Conservation (phyloP, 2,888 invertebrate genomes). For the Spisula subtruncata region DNA sequence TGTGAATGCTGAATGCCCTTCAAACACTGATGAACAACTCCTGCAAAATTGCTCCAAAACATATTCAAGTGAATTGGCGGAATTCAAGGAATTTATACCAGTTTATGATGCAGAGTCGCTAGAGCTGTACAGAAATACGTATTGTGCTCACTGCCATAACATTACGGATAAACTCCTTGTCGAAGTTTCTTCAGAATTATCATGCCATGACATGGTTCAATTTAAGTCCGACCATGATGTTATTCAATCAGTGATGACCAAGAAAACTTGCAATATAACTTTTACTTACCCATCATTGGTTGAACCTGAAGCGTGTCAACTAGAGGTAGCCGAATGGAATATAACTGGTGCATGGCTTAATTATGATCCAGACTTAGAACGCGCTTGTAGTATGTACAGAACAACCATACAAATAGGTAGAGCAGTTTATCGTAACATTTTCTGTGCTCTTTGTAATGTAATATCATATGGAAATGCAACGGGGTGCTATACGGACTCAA, state of each 20-base stretch:
- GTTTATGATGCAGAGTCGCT: neutral
- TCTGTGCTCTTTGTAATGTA: conserved; percentile 48
- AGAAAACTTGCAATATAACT: neutral
- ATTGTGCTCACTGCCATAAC: conserved; percentile 46
- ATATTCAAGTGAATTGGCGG: neutral
- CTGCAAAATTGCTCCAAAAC: neutral
- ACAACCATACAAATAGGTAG: neutral
- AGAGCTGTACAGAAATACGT: conserved; percentile 40
- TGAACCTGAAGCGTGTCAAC: neutral
- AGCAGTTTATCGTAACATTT: conserved; percentile 19
- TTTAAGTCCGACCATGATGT: neutral
- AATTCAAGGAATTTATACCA: conserved; percentile 35
- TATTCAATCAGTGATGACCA: neutral
- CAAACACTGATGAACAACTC: neutral
- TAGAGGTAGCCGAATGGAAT: neutral
- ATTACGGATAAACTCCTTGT: neutral
- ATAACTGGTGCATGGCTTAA: conserved; percentile 32
- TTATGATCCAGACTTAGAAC: conserved; percentile 3
- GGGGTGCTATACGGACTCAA: neutral
- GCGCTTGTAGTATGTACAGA: conserved; percentile 25
- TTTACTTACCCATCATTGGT: neutral
- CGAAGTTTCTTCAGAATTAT: neutral
- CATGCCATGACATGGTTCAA: neutral
- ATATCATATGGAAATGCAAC: neutral
- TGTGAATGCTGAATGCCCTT: neutral